Percentiles rank a stretch among this genome's conserved stretches.
Evolutionary conservation across 2,888 invertebrate genomes (phyloP).

Genomic region (Pharmacophagus antenor): DNA sequence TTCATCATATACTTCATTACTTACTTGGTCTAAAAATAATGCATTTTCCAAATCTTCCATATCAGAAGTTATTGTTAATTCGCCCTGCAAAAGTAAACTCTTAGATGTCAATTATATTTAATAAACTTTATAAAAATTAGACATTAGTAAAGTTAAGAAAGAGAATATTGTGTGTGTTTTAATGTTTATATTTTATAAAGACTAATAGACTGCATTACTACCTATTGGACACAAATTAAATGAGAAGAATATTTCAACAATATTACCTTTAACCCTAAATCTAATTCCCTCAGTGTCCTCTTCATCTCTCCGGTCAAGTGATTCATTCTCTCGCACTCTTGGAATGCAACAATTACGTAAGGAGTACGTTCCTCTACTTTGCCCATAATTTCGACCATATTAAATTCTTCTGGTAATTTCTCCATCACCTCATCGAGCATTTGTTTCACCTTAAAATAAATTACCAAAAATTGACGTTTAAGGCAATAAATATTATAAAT

Average conservation of each 20-base stretch:
- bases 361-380: constrained; percentile 98
- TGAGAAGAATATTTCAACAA: background rate
- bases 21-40: constrained; percentile 91
- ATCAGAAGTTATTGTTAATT: constrained; percentile 96
- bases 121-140: no score
- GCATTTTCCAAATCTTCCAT: constrained; percentile 98
- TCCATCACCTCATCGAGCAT: constrained; percentile 97
- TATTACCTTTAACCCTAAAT: constrained; percentile 92
- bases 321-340: constrained; percentile 98
- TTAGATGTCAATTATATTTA: no score
- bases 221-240: no score
- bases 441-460: constrained; percentile 87
- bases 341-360: constrained; percentile 96
- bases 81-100: constrained; percentile 83
- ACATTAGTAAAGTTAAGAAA: no score
- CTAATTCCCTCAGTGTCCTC: constrained; percentile 93
- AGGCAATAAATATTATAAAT: no score
- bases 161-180: no score
- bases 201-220: no score
- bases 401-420: constrained; percentile 97
- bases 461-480: no score
- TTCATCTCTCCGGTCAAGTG: constrained; percentile 94
- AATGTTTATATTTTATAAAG: no score
- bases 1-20: constrained; percentile 9
- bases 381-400: constrained; percentile 96